Evolutionary conservation across 2,797 vertebrate genomes (phyloP), one percentile per base, ranked within the genome.

Genomic region (Spea hammondii): DNA sequence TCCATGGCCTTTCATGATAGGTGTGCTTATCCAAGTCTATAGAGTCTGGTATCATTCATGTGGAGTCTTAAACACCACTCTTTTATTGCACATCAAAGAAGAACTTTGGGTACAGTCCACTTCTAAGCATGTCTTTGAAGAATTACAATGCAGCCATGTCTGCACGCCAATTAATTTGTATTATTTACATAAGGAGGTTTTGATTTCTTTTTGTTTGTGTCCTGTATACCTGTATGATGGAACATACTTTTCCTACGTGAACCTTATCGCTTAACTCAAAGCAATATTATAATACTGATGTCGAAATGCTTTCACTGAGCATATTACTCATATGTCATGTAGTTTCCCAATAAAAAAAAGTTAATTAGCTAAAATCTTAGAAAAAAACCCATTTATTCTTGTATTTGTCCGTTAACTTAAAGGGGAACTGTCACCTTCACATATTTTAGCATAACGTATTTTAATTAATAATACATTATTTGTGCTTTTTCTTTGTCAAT

Each of bases 61-160:
- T 14, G 1, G 11, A 14, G 17, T 65, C 59, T 17, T 12, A 17
- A 64, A 65, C n/a, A 9, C 53, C 65, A 47, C 47, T 53, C 44
- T 65, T 54, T 71, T 53, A 55, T 65, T 55, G 11, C n/a, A 72
- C 77, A 72, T 79, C 70, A 72, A 79, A 72, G 62, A 66, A 46
- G 17, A 67, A 12, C n/a, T 11, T 66, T 47, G 54, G 60, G 10
- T n/a, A 50, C 45, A 65, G 45, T 50, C 6, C 47, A 14, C 7
- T 64, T 72, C 11, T 65, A 17, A 12, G 8, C 5, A 2, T 54
- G 64, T 60, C 70, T 68, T 73, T 79, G 70, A 67, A 72, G 70
- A 73, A 72, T 65, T 54, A 50, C 62, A 67, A 53, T 59, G 11
- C 6, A 79, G 7, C 8, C 53, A 54, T 65, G 12, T n/a, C 45